Conservation (phyloP, 2,888 invertebrate genomes). For the Drosophila koepferae region DNA sequence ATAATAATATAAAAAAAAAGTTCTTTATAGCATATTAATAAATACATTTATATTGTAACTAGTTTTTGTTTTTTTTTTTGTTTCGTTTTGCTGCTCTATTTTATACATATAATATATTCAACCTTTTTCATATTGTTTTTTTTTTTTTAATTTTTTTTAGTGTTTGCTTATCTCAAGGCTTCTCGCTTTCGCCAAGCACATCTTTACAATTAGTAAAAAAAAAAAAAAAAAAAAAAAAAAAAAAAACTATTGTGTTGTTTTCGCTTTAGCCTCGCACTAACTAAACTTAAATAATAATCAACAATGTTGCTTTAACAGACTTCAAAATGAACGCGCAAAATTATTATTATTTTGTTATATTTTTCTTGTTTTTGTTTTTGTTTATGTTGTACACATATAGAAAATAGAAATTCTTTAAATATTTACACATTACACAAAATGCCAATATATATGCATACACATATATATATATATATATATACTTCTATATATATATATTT, state of each 20-base stretch:
- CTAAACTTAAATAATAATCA: constrained; percentile 85
- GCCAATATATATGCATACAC: constrained; percentile 26
- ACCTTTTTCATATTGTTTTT: not conserved
- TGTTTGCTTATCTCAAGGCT: constrained; percentile 24
- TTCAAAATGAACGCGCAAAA: constrained; percentile 66
- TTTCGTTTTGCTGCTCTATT: constrained; percentile 27
- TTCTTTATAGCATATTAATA: constrained; percentile 58
- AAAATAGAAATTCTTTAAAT: constrained; percentile 44
- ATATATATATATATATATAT: no score
- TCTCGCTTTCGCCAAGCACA: not conserved
- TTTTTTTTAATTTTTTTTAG: not conserved
- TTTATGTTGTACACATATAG: constrained; percentile 46
- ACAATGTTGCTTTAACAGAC: constrained; percentile 82
- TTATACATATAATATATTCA: constrained; percentile 27
- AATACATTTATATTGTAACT: constrained; percentile 76
- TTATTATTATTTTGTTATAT: not conserved
- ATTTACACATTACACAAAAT: constrained; percentile 51
- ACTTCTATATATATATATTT: not conserved
- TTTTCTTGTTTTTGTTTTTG: not conserved
- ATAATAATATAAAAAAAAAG: constrained; percentile 47
- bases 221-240: constrained; percentile 55
- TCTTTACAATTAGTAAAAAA: constrained; percentile 30
- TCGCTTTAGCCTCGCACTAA: constrained; percentile 84
- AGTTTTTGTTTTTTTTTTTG: constrained; percentile 29
- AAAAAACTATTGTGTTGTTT: constrained; percentile 1